Conservation (phyloP, 2,113 vertebrate species). For the Suricata suricatta region DNA sequence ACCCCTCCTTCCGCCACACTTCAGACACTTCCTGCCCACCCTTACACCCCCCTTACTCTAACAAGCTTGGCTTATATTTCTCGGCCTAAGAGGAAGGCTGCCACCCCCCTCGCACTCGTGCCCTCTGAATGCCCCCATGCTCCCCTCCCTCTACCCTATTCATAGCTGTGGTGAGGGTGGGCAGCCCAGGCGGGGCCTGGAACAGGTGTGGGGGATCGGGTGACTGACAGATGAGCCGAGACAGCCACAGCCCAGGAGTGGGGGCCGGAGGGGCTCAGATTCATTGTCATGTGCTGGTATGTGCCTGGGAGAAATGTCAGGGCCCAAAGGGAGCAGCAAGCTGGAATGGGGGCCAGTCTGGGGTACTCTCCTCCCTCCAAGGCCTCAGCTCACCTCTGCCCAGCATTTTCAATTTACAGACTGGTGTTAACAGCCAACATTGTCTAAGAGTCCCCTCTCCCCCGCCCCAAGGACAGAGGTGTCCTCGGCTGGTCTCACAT, state of each 20-base stretch:
- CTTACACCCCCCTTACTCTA: background rate
- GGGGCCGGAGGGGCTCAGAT: constrained; percentile 66
- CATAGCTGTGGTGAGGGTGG: constrained; percentile 86
- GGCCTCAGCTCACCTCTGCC: background rate
- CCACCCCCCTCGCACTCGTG: background rate
- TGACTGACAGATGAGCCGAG: constrained; percentile 91
- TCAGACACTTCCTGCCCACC: background rate
- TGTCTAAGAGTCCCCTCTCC: background rate
- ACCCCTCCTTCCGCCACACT: too few species aligned
- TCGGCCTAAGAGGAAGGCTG: background rate
- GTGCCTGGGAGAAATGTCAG: constrained; percentile 81
- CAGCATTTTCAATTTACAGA: background rate
- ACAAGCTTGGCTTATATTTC: background rate
- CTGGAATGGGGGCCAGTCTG: background rate
- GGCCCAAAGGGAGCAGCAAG: background rate
- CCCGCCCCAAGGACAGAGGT: background rate
- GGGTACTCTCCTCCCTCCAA: background rate
- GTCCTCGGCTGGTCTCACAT: background rate
- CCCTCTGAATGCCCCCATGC: constrained; percentile 60
- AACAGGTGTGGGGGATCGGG: constrained; percentile 91
- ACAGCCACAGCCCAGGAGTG: constrained; percentile 67
- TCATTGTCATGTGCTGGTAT: constrained; percentile 82
- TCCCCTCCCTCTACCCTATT: constrained; percentile 83
- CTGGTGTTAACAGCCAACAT: background rate
- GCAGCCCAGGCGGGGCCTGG: constrained; percentile 82